Evolutionary conservation across 1,140 invertebrate genomes (phyloP).

Genomic region (Listronotus oregonensis): DNA sequence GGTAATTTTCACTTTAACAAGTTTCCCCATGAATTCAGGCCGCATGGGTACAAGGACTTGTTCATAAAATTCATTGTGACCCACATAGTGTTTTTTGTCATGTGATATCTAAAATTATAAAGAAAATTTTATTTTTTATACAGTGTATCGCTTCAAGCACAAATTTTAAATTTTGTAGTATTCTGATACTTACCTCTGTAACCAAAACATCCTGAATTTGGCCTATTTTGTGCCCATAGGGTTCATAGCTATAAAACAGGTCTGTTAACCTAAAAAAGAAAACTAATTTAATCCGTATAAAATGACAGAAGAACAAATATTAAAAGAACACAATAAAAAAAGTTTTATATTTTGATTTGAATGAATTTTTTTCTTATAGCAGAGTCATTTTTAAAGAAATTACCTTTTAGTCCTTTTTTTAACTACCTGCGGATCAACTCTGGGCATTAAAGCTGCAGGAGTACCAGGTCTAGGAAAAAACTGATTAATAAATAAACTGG

Average conservation of each 20-base stretch:
- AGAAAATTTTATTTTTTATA: too few species aligned
- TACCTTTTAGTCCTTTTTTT: slow-evolving; percentile 83
- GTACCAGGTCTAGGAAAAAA: slow-evolving; percentile 96
- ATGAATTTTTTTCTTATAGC: background rate
- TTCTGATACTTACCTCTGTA: slow-evolving; percentile 59
- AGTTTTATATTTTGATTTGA: background rate
- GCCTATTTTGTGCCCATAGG: slow-evolving; percentile 80
- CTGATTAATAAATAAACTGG: slow-evolving; percentile 96
- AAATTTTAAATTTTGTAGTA: background rate
- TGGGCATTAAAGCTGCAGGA: slow-evolving; percentile 87
- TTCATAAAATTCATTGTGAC: slow-evolving; percentile 95
- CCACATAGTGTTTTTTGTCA: slow-evolving; percentile 89
- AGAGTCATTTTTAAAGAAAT: background rate
- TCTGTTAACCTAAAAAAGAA: slow-evolving; percentile 70
- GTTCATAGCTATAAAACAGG: slow-evolving; percentile 89
- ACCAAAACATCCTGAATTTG: slow-evolving; percentile 82
- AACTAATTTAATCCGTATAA: background rate
- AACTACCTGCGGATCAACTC: slow-evolving; percentile 82
- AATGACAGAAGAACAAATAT: background rate
- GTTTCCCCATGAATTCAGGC: slow-evolving; percentile 79
- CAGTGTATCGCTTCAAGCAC: background rate
- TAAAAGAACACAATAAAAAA: background rate
- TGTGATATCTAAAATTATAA: slow-evolving; percentile 64
- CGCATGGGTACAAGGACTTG: slow-evolving; percentile 87
- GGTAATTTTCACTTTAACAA: slow-evolving; percentile 78